Evolutionary conservation across 2,113 vertebrate species (phyloP).

Genomic region (Eira barbara): DNA sequence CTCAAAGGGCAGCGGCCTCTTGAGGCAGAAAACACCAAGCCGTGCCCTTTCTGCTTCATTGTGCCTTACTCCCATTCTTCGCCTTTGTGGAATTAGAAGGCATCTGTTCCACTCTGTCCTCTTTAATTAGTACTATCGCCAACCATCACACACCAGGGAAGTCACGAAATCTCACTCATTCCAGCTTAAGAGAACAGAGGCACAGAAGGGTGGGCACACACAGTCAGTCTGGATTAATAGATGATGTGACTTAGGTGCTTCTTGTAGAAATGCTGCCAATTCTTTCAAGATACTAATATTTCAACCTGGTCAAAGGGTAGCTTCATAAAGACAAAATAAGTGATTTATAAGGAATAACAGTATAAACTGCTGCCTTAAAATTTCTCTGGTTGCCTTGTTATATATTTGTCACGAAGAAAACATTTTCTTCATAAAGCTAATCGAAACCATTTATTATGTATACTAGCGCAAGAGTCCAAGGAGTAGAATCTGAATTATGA

Average conservation of each 20-base stretch:
- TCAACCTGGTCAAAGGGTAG: not conserved
- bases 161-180: not conserved
- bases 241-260: too few species aligned
- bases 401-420: not conserved
- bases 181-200: not conserved
- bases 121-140: not conserved
- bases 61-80: not conserved
- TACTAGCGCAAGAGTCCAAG: not conserved
- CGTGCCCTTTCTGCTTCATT: fast-evolving
- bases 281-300: not conserved
- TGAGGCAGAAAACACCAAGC: not conserved
- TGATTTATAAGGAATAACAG: not conserved
- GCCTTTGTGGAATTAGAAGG: not conserved
- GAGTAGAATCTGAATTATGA: not conserved
- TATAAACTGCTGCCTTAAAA: not conserved
- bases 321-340: not conserved
- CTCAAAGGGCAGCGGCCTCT: not conserved
- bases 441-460: not conserved
- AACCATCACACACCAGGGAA: not conserved
- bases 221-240: not conserved
- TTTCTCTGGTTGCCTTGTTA: not conserved
- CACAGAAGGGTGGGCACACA: not conserved
- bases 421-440: not conserved
- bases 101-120: not conserved
- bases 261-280: not conserved